Conservation (phyloP, 1,140 invertebrate species). For the Telenomus remus region DNA sequence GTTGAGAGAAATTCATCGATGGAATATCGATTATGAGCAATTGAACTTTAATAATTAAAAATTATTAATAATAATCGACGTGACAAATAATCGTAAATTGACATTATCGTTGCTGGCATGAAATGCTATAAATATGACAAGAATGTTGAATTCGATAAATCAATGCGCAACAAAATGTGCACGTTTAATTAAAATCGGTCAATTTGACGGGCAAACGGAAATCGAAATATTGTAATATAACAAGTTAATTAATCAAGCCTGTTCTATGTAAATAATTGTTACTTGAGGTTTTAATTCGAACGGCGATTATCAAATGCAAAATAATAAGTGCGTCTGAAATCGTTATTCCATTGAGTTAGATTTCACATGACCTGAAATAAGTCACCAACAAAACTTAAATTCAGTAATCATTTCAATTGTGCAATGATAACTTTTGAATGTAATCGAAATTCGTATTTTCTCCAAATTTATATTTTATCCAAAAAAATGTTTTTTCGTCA, state of each 20-base stretch:
- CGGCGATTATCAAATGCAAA: too few species aligned
- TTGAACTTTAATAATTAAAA: not conserved
- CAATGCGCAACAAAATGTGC: slow-evolving; percentile 18
- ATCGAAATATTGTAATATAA: slow-evolving; percentile 27
- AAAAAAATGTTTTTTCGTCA: too few species aligned
- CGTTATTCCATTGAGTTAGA: too few species aligned
- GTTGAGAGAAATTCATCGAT: not conserved
- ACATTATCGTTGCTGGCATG: slow-evolving; percentile 1
- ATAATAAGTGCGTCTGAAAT: too few species aligned
- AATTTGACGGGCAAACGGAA: slow-evolving; percentile 16
- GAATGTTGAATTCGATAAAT: slow-evolving; percentile 24
- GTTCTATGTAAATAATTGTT: slow-evolving; percentile 16
- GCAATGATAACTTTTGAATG: too few species aligned
- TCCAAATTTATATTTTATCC: too few species aligned
- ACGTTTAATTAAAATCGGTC: slow-evolving; percentile 24
- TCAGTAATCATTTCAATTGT: too few species aligned
- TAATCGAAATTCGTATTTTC: too few species aligned
- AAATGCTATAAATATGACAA: slow-evolving; percentile 24
- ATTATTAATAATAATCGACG: slow-evolving; percentile 6
- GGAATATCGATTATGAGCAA: not conserved
- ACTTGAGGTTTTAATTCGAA: slow-evolving; percentile 5
- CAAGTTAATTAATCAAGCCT: slow-evolving; percentile 23
- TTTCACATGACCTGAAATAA: too few species aligned
- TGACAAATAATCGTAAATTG: not conserved
- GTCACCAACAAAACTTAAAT: too few species aligned